Evolutionary conservation across 2,888 invertebrate species (phyloP).

Genomic region (Muschampia plurimacula): DNA sequence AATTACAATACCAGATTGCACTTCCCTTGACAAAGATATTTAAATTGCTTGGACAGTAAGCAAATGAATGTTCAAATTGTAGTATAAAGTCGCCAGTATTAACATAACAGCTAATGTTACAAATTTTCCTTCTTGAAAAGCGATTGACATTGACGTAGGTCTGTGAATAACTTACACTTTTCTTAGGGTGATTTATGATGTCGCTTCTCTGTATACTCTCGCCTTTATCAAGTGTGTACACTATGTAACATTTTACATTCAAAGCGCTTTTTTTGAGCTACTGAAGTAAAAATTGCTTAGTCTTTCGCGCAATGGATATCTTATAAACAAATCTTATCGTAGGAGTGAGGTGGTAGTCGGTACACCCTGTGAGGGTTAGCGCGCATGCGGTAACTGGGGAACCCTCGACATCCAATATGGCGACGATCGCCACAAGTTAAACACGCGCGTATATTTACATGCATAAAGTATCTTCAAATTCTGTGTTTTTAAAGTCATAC

Average conservation of each 20-base stretch:
- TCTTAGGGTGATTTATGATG: slow-evolving; percentile 45
- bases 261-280: slow-evolving; percentile 10
- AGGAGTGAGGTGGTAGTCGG: slow-evolving; percentile 2
- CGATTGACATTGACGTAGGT: slow-evolving; percentile 50
- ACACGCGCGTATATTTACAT: slow-evolving; percentile 76
- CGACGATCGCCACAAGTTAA: slow-evolving; percentile 76
- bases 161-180: slow-evolving; percentile 44
- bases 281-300: slow-evolving; percentile 9
- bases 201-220: slow-evolving; percentile 36
- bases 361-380: slow-evolving; percentile 56
- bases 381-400: slow-evolving; percentile 74
- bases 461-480: slow-evolving; percentile 43
- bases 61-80: not conserved
- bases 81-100: not conserved
- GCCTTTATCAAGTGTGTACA: slow-evolving; percentile 14
- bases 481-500: slow-evolving; percentile 34
- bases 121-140: slow-evolving; percentile 33
- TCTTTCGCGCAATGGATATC: slow-evolving; percentile 44
- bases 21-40: not conserved
- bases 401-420: slow-evolving; percentile 81
- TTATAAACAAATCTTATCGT: slow-evolving; percentile 47
- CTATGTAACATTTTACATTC: slow-evolving; percentile 19
- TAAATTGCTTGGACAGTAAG: not conserved
- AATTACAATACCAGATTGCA: not conserved
- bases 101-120: not conserved